A percentile compares a stretch with the other conserved stretches of the same genome.
Evolutionary conservation across 2,888 invertebrate species (phyloP).

Genomic region (Sphaeridia pumilis): DNA sequence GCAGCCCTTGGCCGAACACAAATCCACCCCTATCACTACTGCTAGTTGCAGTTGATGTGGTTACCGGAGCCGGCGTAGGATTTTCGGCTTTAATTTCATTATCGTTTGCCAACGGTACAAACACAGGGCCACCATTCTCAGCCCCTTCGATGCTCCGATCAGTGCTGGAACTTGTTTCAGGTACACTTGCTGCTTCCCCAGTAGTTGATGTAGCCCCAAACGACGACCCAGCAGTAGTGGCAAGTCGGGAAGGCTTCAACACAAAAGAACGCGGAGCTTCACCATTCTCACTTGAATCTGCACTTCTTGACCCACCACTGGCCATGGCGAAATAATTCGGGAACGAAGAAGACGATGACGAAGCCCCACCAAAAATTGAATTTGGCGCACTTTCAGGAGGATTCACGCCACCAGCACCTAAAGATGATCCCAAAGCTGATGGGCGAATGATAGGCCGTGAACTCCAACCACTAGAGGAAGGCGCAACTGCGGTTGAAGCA

Average conservation of each 20-base stretch:
- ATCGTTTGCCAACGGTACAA: slow-evolving; percentile 14
- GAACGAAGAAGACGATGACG: background rate
- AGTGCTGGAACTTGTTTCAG: background rate
- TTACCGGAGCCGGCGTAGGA: background rate
- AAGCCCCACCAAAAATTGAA: no score
- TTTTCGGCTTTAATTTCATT: background rate
- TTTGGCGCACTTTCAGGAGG: no score
- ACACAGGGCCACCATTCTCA: background rate
- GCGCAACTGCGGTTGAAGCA: no score
- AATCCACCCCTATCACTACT: slow-evolving; percentile 6
- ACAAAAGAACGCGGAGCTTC: slow-evolving; percentile 6
- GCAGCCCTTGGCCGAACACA: slow-evolving; percentile 23
- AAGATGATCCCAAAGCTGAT: slow-evolving; percentile 2
- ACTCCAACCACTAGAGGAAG: no score
- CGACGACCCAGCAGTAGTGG: slow-evolving; percentile 7
- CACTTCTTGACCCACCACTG: background rate
- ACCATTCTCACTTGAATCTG: background rate
- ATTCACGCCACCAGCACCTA: background rate
- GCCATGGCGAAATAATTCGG: slow-evolving; percentile 13
- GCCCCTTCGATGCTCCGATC: background rate
- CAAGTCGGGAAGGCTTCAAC: slow-evolving; percentile 10
- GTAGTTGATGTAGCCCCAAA: background rate
- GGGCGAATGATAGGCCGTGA: slow-evolving; percentile 16
- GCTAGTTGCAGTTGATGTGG: background rate
- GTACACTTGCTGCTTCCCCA: background rate